Evolutionary conservation across 2,113 vertebrate genomes (phyloP), one percentile per base, ranked within the genome.

Genomic region (Australoheros scitulus): DNA sequence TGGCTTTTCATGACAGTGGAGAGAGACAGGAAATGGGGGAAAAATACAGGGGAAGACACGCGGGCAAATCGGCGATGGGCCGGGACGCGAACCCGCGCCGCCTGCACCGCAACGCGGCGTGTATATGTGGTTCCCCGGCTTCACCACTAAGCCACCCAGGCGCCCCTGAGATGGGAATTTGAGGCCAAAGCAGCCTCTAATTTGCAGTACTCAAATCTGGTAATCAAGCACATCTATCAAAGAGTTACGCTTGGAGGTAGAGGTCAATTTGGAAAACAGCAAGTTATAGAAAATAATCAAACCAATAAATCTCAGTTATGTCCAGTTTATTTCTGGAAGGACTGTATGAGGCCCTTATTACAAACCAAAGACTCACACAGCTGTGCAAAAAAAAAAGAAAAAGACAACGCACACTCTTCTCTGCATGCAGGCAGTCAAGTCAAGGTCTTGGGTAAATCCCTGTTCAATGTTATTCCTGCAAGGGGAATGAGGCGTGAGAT

Each of bases 361-460:
- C 57, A 58, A 41, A 7, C n/a, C 5, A 13, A 34, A 76, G 68
- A 50, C 80, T 22, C 24, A 10, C 50, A 61, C 74, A 74, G 41
- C 26, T 58, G 41, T 50, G 47, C 64, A 47, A 29, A 50, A 70
- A 32, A 52, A 15, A 61, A n/a, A 60, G 13, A n/a, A 52, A 60
- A 61, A 85, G 43, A 78, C 82, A 36, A 50, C 18, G 36, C 64
- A 61, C 47, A 17, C 50, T 59, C 61, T 29, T 55, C 55, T 81
- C 38, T 68, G 22, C 72, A 52, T 64, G 70, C 81, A 57, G 78
- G 29, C 80, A 79, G 87, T 90, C 81, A 83, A 82, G 87, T 92
- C 91, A 94, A 94, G 93, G 93, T 92, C 93, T 91, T 59, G 85
- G 87, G 83, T 92, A 91, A 92, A 91, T 86, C 87, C 87, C 76